phyloP scores from a whole-genome alignment of 2,113 vertebrate genomes.

The Merops nubicus region DNA sequence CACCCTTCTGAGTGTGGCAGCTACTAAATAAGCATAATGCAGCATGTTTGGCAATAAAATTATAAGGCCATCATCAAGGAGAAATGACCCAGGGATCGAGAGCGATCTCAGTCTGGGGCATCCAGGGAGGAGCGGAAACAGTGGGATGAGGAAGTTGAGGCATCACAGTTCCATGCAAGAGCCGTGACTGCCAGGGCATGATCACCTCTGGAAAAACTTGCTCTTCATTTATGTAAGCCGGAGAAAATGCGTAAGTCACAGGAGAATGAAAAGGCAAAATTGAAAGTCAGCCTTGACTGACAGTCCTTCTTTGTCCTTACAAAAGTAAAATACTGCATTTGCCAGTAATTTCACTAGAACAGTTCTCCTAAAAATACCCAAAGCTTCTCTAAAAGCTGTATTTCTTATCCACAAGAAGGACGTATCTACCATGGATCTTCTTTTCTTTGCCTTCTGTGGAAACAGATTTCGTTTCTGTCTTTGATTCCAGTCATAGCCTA shows the following conservation, averaged over 20 bases:
- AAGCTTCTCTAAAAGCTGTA: background rate
- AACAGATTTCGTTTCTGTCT: background rate
- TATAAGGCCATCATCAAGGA: background rate
- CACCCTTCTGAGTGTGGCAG: background rate
- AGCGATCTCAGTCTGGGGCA: rapidly evolving
- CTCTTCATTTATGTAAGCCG: background rate
- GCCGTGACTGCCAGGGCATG: background rate
- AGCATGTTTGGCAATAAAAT: no score
- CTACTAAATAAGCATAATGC: background rate
- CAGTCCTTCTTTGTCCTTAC: background rate
- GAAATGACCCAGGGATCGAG: background rate
- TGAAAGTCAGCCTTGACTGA: background rate
- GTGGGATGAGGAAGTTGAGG: rapidly evolving
- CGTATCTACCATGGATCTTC: background rate
- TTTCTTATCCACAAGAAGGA: background rate
- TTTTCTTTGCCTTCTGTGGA: background rate
- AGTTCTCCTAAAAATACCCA: background rate
- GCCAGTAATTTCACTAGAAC: background rate
- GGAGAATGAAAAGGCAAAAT: background rate
- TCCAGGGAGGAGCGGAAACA: background rate
- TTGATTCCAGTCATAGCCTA: background rate
- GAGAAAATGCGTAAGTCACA: background rate
- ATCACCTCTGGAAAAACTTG: background rate
- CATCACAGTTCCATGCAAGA: background rate
- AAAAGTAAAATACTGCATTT: background rate